Evolutionary conservation across 2,113 vertebrate species (phyloP), one percentile per base, ranked within the genome.

Genomic region (Oceanites oceanicus): DNA sequence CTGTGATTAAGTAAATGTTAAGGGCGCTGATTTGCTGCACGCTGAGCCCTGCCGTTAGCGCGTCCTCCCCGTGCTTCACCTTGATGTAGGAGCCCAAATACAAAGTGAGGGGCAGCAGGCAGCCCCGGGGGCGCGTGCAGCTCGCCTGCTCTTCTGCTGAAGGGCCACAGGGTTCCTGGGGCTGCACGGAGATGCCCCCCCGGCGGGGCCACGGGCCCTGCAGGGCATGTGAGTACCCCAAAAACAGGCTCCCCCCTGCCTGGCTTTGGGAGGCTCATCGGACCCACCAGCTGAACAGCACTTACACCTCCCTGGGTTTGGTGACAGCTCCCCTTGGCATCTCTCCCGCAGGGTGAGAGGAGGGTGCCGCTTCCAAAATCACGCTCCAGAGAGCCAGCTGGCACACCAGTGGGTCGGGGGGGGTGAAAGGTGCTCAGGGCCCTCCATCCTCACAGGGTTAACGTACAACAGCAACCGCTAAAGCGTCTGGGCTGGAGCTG

Each of bases 161-260:
- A 79, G 58, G 81, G 42, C 81, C 71, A 3, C 6, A 6, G 25
- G 27, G 44, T 5, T 11, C 4, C 4, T 47, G 75, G 32, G 17
- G 21, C 27, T 59, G 44, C 58, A 72, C 0, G 0, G 36, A 44
- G 62, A 58, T 49, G 13, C 5, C 4, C 8, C 23, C 21, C 3
- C 1, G 0, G 9, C 4, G 1, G 11, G 58, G 40, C 47, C 3
- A 4, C 0, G 4, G 68, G 34, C 32, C 19, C 8, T 18, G 38
- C 30, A 74, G 27, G 26, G 32, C 55, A 65, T 29, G 45, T 0
- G 5, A 63, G 26, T 13, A n/a, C 49, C 40, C 9, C 3, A 1
- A 45, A 55, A 25, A 32, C 2, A 21, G 22, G n/a, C 3, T 49
- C 7, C 5, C 34, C 3, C 8, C 0, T 0, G 47, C 55, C 26